phyloP scores from a whole-genome alignment of 1,140 invertebrate genomes.

The Mactra quadrangularis region DNA sequence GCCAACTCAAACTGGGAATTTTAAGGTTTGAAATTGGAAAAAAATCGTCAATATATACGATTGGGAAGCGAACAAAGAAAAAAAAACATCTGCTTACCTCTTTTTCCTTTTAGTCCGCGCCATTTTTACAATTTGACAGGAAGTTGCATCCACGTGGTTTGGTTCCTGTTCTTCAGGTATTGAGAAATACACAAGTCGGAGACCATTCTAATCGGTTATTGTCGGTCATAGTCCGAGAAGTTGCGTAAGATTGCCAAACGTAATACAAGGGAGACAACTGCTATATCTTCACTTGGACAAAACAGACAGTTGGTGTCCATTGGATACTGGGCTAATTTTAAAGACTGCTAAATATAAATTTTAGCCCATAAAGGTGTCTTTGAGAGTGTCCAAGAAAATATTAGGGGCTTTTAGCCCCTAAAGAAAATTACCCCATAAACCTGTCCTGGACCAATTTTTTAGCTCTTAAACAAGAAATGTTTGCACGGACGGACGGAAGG shows the following conservation, averaged over 20 bases:
- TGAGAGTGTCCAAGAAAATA: background rate
- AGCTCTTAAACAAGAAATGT: constrained; percentile 1
- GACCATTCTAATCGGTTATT: too few relatives aligned
- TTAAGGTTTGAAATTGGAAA: too few relatives aligned
- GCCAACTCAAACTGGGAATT: too few relatives aligned
- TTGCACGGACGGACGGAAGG: background rate
- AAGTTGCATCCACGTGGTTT: too few relatives aligned
- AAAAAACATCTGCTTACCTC: too few relatives aligned
- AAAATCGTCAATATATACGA: too few relatives aligned
- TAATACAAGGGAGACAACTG: background rate
- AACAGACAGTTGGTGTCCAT: background rate
- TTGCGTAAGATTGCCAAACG: background rate
- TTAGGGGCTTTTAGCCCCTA: constrained; percentile 5
- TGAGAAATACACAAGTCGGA: too few relatives aligned
- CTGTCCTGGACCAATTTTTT: background rate
- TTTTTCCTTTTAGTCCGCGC: too few relatives aligned
- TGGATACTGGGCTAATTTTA: background rate
- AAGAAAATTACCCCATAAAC: background rate
- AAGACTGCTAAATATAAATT: constrained; percentile 1
- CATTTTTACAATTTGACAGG: too few relatives aligned
- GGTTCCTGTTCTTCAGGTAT: too few relatives aligned
- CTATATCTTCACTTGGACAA: constrained; percentile 1
- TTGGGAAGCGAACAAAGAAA: too few relatives aligned
- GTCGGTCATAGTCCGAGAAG: too few relatives aligned
- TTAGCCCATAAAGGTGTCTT: background rate